Evolutionary conservation across 2,113 vertebrate species (phyloP).

Genomic region (Lycocorax pyrrhopterus): DNA sequence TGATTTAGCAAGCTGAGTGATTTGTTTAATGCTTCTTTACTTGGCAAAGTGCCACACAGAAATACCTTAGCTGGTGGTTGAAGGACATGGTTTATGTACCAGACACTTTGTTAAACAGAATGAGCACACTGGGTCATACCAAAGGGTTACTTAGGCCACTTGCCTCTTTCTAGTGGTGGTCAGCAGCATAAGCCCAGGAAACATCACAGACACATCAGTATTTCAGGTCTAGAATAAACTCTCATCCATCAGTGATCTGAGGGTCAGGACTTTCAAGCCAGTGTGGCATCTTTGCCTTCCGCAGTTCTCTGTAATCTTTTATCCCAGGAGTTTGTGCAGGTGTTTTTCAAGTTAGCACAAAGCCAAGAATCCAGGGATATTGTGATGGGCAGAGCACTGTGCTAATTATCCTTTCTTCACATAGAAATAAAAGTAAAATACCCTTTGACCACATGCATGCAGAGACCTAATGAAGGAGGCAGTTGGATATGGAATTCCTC

Average conservation of each 20-base stretch:
- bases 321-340: neutral
- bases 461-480: accelerated
- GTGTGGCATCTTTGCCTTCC: neutral
- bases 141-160: neutral
- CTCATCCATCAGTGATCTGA: neutral
- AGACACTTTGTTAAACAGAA: neutral
- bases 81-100: neutral
- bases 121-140: neutral
- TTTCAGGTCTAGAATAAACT: neutral
- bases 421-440: neutral
- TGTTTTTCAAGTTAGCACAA: neutral
- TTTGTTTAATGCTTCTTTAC: neutral
- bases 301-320: neutral
- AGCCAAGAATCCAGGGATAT: accelerated
- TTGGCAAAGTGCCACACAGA: neutral
- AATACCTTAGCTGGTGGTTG: neutral
- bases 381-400: neutral
- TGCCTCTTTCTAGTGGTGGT: neutral
- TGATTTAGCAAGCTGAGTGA: neutral
- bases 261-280: neutral
- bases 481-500: neutral
- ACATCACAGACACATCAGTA: neutral
- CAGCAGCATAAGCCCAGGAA: neutral
- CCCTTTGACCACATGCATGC: neutral
- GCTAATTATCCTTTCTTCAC: neutral